phyloP scores from a whole-genome alignment of 1,140 invertebrate genomes.

The Latrodectus geometricus region DNA sequence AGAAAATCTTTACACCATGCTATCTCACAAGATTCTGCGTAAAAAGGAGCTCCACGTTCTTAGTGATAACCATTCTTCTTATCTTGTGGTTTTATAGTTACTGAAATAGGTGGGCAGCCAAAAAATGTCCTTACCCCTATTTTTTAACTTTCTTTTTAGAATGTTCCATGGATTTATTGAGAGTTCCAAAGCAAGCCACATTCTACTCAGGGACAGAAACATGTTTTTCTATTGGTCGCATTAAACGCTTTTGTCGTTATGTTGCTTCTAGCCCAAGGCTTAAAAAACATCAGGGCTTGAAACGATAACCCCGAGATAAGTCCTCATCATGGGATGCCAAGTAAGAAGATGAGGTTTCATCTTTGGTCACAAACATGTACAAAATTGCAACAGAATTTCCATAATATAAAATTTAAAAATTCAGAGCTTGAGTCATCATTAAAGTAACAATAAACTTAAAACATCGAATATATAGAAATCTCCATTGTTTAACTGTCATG shows the following conservation, averaged over 20 bases:
- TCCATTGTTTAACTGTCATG: too few species aligned
- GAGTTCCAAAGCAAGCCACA: neutral
- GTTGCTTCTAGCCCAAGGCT: conserved; percentile 24
- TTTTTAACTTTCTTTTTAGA: conserved; percentile 12
- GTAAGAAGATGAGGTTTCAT: neutral
- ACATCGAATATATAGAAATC: too few species aligned
- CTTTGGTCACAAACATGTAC: conserved; percentile 7
- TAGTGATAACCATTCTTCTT: conserved; percentile 34
- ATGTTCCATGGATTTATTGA: neutral
- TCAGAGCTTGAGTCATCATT: too few species aligned
- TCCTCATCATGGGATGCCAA: neutral
- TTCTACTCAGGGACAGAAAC: neutral
- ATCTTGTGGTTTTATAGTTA: conserved; percentile 52
- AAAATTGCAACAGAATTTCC: too few species aligned
- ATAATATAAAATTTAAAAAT: too few species aligned
- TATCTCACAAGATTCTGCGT: too few species aligned
- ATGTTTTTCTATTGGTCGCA: conserved; percentile 53
- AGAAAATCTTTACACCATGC: too few species aligned
- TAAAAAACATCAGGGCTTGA: conserved; percentile 44
- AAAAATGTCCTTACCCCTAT: conserved; percentile 15
- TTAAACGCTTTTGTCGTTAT: conserved; percentile 52
- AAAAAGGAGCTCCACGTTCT: neutral
- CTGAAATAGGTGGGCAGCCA: conserved; percentile 3
- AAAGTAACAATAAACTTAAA: too few species aligned
- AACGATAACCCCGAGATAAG: conserved; percentile 57